A percentile compares a stretch with the other conserved stretches of the same genome.
phyloP scores from a whole-genome alignment of 2,113 vertebrate species.

The Thermophis baileyi region DNA sequence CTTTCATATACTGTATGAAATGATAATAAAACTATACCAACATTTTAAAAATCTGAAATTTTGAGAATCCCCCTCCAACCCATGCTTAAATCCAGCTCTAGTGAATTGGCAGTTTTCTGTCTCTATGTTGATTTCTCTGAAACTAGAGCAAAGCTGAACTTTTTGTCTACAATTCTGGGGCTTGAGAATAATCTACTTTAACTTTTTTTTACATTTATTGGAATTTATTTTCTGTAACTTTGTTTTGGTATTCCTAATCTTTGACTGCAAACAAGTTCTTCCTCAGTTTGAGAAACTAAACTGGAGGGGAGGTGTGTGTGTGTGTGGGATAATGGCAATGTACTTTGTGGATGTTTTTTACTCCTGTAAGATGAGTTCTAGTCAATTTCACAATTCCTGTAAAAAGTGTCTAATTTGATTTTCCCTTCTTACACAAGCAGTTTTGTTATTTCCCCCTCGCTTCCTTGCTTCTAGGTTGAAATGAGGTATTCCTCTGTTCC shows the following conservation, averaged over 20 bases:
- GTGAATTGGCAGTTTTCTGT: background rate
- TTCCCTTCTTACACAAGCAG: background rate
- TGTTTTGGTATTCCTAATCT: background rate
- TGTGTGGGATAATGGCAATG: background rate
- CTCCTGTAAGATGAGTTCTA: background rate
- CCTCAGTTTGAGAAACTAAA: background rate
- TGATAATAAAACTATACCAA: background rate
- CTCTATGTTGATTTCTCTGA: background rate
- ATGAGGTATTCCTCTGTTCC: background rate
- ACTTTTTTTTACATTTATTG: background rate
- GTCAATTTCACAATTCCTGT: background rate
- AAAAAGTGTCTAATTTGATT: background rate
- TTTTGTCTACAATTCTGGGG: background rate
- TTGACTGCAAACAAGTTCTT: background rate
- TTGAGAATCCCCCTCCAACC: background rate
- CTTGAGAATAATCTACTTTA: background rate
- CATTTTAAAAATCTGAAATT: background rate
- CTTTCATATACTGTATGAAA: background rate
- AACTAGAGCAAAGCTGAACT: background rate
- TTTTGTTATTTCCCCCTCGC: background rate
- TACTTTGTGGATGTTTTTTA: background rate
- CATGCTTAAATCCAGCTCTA: background rate
- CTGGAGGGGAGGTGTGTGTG: background rate
- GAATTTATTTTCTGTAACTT: background rate
- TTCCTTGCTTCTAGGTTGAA: background rate